Evolutionary conservation across 2,888 invertebrate species (phyloP), one percentile per base, ranked within the genome.

Genomic region (Diarsia brunnea): DNA sequence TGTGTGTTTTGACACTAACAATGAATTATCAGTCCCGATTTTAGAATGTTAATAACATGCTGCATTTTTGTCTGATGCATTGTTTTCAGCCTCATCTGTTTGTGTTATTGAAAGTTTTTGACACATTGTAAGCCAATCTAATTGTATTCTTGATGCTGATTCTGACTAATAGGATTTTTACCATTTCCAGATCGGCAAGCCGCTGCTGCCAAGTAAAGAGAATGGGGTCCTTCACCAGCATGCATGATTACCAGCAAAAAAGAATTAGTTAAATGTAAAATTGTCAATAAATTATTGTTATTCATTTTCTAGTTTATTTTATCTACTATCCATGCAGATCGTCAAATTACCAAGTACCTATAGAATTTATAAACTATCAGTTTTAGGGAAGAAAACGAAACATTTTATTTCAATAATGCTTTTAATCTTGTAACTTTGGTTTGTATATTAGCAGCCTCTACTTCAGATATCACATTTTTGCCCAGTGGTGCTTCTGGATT

Each of bases 401-500:
- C 2, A 67, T 55, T 38, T 73, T 27, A 77, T 67, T 67, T 78
- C 75, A 69, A 89, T 79, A 67, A 87, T 61, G 12, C 86, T 87
- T 92, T 94, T 93, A 94, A 92, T 92, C 93, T 93, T 76, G 93
- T 91, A 51, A 91, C 92, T 92, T 90, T 94, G 4, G 93, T 91
- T 84, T 90, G 83, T 82, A 98, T 96, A 76, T 97, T 92, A 75
- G 97, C 96, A 77, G 95, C 91, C 81, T 90, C 89, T 2, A 98
- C 97, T 87, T 97, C 96, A 68, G 97, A 89, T 65, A 95, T 95
- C 88, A 97, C 94, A 93, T 97, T 97, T 88, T 91, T 95, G 14
- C 98, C 98, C 78, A 98, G 92, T 12, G 97, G 96, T 89, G 97
- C 97, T 93, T 94, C 97, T 61, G 97, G 97, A 84, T 97, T 94